Conservation (phyloP, 2,888 invertebrate genomes). For the Epsilonema sp. region DNA sequence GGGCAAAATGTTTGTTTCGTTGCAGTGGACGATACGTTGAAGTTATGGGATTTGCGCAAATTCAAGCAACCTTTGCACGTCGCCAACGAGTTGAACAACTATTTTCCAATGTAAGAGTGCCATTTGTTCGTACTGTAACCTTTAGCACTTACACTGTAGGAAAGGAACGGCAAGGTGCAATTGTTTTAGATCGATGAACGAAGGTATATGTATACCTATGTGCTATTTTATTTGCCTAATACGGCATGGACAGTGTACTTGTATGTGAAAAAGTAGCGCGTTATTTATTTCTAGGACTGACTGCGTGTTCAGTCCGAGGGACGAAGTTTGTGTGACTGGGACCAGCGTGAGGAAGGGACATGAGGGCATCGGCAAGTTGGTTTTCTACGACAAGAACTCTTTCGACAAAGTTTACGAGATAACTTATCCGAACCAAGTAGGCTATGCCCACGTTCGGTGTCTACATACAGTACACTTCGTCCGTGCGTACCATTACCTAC, state of each 20-base stretch:
- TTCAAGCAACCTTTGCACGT: constrained; percentile 56
- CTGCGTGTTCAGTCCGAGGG: constrained; percentile 69
- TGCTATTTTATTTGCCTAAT: too few species aligned
- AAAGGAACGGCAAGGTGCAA: background rate
- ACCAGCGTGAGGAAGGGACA: constrained; percentile 49
- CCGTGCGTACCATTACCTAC: background rate
- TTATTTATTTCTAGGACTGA: too few species aligned
- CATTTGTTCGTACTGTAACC: background rate
- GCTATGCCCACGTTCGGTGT: background rate
- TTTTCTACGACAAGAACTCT: constrained; percentile 58
- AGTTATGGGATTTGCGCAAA: constrained; percentile 73
- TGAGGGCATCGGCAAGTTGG: constrained; percentile 44
- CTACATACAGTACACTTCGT: background rate
- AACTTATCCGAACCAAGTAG: constrained; percentile 50
- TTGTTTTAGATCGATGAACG: constrained; percentile 1
- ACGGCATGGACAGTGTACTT: too few species aligned
- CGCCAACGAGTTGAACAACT: constrained; percentile 50
- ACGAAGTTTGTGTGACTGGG: constrained; percentile 65
- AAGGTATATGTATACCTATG: constrained; percentile 12
- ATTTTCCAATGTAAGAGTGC: constrained; percentile 48
- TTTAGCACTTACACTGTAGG: background rate
- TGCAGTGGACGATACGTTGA: constrained; percentile 65
- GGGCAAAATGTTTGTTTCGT: constrained; percentile 3
- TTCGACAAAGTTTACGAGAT: constrained; percentile 53
- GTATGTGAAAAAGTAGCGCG: too few species aligned